Conservation (phyloP, 2,888 invertebrate species). For the Phortica okadai region DNA sequence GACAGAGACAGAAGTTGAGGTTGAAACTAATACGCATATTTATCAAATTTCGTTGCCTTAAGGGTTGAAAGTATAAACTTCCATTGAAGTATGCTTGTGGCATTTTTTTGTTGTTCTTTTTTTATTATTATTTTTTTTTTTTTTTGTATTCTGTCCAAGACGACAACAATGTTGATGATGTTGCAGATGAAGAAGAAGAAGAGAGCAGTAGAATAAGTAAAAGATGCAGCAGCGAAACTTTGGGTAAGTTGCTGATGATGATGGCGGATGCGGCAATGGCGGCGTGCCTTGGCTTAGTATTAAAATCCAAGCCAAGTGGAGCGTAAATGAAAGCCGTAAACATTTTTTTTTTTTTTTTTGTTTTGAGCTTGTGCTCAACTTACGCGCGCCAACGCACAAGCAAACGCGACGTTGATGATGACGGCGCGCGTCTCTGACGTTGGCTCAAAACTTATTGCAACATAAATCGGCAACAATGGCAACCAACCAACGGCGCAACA, state of each 20-base stretch:
- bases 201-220: background rate
- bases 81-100: background rate
- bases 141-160: background rate
- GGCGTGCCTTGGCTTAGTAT: background rate
- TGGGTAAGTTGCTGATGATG: background rate
- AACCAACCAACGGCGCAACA: background rate
- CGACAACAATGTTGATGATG: background rate
- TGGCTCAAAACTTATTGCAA: background rate
- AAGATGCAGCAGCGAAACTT: background rate
- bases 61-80: constrained; percentile 53
- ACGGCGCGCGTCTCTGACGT: background rate
- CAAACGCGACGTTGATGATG: background rate
- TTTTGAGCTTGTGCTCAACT: background rate
- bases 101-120: background rate
- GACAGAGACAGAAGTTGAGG: background rate
- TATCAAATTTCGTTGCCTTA: constrained; percentile 64
- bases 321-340: constrained; percentile 4
- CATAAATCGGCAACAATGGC: constrained; percentile 14
- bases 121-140: no score
- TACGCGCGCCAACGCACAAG: background rate
- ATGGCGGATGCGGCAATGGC: no score
- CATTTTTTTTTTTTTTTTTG: background rate
- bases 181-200: no score
- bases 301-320: background rate
- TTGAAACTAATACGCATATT: constrained; percentile 71